These are phyloP conservation scores for Zelleria hepariella DNA, from an alignment of 2,888 invertebrate species.

Conservation along the genomic window DNA sequence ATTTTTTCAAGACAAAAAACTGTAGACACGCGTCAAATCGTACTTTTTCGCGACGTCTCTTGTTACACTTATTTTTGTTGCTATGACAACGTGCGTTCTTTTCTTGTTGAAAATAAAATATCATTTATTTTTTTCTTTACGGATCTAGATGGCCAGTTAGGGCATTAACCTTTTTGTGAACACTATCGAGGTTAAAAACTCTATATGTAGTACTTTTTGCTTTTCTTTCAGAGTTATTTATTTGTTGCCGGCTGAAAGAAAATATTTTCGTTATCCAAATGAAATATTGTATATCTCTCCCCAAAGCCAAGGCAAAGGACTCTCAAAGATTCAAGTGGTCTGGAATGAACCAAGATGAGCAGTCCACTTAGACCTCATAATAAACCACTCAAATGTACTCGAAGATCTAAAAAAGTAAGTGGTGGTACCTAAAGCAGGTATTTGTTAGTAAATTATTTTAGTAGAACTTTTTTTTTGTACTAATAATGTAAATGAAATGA, in stretches of 20 bases:
- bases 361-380: slow-evolving; percentile 58
- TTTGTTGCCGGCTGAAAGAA: too few relatives aligned
- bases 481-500: too few relatives aligned
- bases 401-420: too few relatives aligned
- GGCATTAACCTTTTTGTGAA: background rate
- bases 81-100: slow-evolving; percentile 35
- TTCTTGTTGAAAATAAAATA: background rate
- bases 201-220: background rate
- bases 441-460: too few relatives aligned
- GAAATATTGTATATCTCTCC: slow-evolving; percentile 20
- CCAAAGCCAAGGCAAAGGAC: slow-evolving; percentile 31
- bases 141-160: background rate
- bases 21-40: slow-evolving; percentile 41
- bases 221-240: background rate
- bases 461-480: too few relatives aligned
- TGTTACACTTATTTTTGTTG: slow-evolving; percentile 46
- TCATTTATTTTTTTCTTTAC: background rate
- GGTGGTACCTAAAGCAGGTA: too few relatives aligned
- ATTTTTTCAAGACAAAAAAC: slow-evolving; percentile 59
- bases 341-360: slow-evolving; percentile 43
- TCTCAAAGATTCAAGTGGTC: slow-evolving; percentile 37
- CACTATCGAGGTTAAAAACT: too few relatives aligned
- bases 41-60: slow-evolving; percentile 38
- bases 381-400: slow-evolving; percentile 33
- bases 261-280: too few relatives aligned